Evolutionary conservation across 2,797 vertebrate species (phyloP), one percentile per base, ranked within the genome.

Genomic region (Fistularia commersonii): DNA sequence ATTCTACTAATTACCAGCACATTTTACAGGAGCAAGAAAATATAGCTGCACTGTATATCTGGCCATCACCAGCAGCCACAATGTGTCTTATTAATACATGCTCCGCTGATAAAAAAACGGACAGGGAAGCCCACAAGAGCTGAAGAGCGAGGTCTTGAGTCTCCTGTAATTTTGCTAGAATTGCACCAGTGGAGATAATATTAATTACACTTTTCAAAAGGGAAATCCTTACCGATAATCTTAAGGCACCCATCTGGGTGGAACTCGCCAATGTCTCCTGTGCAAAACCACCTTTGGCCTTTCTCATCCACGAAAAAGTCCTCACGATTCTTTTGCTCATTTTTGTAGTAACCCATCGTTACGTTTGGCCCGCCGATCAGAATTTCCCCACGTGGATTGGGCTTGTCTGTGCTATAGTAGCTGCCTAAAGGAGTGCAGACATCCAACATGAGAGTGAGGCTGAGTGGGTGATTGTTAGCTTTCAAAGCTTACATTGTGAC

Each of bases 261-360:
- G 68, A 98, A 91, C 74, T 98, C 94, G 1, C 97, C 97, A 1
- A 98, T 95, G 64, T 99, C 97, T 43, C 97, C 96, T 0, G 97
- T 98, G 43, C 93, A 97, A 51, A 99, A 96, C 97, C 97, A 98
- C 13, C 94, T 89, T 82, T 98, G 94, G 41, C 94, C 94, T 0
- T 89, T 93, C 39, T 81, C 70, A 61, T 98, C 97, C 69, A 95
- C 86, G 38, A 86, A 94, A 70, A 97, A 99, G 75, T 97, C 95
- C 11, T 90, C 82, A 0, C 76, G 80, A 54, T 94, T 96, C 76
- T 88, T 92, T 12, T 56, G 51, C 61, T 93, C 87, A 1, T 93
- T 94, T 87, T 98, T 98, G 80, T 96, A 98, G 85, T 98, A 99
- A 23, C 97, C 96, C 90, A 95, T 93, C 0, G 95, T 90, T 12